Evolutionary conservation across 2,888 invertebrate genomes (phyloP).

Genomic region (Eucera pruinosa): DNA sequence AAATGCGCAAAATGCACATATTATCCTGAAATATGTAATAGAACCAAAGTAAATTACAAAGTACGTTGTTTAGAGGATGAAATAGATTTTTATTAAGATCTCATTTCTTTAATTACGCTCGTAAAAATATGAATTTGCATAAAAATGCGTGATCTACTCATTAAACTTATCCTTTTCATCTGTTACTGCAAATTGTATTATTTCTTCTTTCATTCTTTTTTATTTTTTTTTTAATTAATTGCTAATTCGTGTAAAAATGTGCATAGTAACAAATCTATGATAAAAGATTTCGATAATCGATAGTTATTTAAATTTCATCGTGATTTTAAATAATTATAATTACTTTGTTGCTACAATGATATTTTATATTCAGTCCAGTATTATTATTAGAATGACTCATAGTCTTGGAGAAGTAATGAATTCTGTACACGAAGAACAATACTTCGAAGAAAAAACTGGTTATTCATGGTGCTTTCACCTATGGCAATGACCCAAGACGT

Average conservation of each 20-base stretch:
- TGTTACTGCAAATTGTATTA: not conserved
- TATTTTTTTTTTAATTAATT: not conserved
- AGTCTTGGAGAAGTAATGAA: not conserved
- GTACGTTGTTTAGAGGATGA: too few species aligned
- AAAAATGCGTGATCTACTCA: too few species aligned
- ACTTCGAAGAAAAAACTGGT: slow-evolving; percentile 58
- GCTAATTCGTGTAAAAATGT: not conserved
- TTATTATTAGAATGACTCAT: not conserved
- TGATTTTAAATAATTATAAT: not conserved
- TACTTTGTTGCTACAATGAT: not conserved
- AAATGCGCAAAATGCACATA: too few species aligned
- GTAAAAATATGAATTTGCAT: too few species aligned
- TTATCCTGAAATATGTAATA: not conserved
- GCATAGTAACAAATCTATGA: not conserved
- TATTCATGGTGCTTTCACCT: slow-evolving; percentile 68
- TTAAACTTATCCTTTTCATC: slow-evolving; percentile 2
- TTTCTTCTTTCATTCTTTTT: not conserved
- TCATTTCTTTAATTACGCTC: too few species aligned
- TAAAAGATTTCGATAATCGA: not conserved
- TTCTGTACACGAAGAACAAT: slow-evolving; percentile 16
- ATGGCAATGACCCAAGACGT: slow-evolving; percentile 71
- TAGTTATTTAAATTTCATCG: not conserved
- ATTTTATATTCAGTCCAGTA: not conserved
- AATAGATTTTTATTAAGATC: too few species aligned
- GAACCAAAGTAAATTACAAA: too few species aligned